A percentile compares a stretch with the other conserved stretches of the same genome.
Conservation (phyloP, 2,797 vertebrate species). For the Spinus pinus region DNA sequence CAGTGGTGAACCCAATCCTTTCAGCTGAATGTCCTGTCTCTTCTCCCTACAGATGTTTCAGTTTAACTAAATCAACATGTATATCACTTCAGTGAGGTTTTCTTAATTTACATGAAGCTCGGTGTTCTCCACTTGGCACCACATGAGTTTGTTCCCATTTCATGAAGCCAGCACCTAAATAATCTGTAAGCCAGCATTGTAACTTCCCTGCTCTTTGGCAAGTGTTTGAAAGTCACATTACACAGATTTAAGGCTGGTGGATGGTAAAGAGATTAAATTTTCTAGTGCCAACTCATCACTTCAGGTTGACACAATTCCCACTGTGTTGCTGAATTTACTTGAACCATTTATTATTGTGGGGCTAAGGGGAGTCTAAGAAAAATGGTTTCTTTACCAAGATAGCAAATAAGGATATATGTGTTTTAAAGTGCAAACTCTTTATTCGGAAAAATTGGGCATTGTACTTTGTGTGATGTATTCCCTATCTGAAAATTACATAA, state of each 20-base stretch:
- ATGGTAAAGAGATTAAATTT: conserved; percentile 70
- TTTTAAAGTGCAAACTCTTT: conserved; percentile 56
- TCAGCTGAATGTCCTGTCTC: background rate
- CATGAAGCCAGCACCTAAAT: conserved; percentile 57
- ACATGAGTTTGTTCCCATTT: conserved; percentile 61
- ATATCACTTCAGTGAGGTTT: background rate
- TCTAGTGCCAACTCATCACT: conserved; percentile 59
- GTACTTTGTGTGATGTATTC: conserved; percentile 28
- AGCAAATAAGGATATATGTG: conserved; percentile 28
- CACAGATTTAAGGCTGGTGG: conserved; percentile 57
- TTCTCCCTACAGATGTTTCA: conserved; percentile 9
- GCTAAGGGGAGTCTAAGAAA: conserved; percentile 21
- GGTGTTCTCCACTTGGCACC: background rate
- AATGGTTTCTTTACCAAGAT: conserved; percentile 58
- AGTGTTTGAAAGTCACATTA: conserved; percentile 52
- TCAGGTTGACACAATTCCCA: conserved; percentile 50
- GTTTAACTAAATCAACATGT: conserved; percentile 25
- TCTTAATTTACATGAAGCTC: background rate
- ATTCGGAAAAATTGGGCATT: background rate
- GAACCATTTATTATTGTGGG: conserved; percentile 50
- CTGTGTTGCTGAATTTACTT: conserved; percentile 50
- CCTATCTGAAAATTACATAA: conserved; percentile 40
- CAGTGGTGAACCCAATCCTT: background rate
- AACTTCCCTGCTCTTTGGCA: conserved; percentile 58
- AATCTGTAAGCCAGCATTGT: conserved; percentile 53